phyloP scores from a whole-genome alignment of 2,888 invertebrate genomes.

The Odontocerum albicorne region DNA sequence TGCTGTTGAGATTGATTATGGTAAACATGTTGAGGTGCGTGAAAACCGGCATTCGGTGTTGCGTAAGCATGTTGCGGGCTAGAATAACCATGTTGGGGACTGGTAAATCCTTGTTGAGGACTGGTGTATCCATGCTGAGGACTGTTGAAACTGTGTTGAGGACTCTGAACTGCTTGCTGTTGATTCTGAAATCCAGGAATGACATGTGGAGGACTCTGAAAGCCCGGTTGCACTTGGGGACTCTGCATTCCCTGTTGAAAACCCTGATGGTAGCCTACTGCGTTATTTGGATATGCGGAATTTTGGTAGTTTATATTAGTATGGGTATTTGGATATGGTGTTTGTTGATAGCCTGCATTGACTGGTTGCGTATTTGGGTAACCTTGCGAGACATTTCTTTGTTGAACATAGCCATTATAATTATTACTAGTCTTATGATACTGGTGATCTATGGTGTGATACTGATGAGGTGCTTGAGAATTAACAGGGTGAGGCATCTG shows the following conservation, averaged over 20 bases:
- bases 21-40: slow-evolving; percentile 48
- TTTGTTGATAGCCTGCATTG: background rate
- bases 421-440: slow-evolving; percentile 50
- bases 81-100: slow-evolving; percentile 30
- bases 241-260: slow-evolving; percentile 40
- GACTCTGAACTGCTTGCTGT: slow-evolving; percentile 44
- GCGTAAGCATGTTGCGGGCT: slow-evolving; percentile 29
- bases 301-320: slow-evolving; percentile 2
- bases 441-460: slow-evolving; percentile 53
- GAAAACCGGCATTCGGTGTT: slow-evolving; percentile 49
- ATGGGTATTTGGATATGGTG: background rate
- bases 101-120: slow-evolving; percentile 30
- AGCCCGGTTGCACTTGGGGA: slow-evolving; percentile 36
- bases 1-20: slow-evolving; percentile 38
- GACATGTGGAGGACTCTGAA: slow-evolving; percentile 20
- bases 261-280: slow-evolving; percentile 42
- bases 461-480: slow-evolving; percentile 36
- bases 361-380: slow-evolving; percentile 43
- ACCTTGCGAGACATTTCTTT: slow-evolving; percentile 46
- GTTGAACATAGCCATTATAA: slow-evolving; percentile 45
- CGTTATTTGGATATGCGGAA: background rate
- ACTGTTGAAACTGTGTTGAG: slow-evolving; percentile 51
- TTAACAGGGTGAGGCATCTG: background rate
- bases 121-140: slow-evolving; percentile 43
- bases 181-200: slow-evolving; percentile 38